A percentile compares a stretch with the other conserved stretches of the same genome.
Conservation (phyloP, 2,888 invertebrate genomes). For the Theretra japonica region DNA sequence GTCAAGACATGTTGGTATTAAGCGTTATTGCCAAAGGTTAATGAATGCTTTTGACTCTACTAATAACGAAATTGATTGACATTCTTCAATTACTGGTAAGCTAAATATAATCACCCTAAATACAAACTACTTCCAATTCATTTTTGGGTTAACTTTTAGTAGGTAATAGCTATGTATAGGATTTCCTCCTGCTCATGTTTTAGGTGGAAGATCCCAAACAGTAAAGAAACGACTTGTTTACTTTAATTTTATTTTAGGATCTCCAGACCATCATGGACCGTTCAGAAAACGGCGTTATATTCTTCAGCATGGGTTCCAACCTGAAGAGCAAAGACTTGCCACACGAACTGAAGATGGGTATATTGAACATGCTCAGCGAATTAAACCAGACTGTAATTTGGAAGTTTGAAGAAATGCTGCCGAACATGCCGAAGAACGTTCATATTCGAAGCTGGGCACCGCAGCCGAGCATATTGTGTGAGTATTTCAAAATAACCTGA, state of each 20-base stretch:
- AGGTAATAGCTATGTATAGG: no score
- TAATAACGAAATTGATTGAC: no score
- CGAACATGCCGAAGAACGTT: constrained; percentile 52
- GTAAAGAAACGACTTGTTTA: not conserved
- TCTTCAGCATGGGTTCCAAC: constrained; percentile 71
- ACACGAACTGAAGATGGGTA: constrained; percentile 43
- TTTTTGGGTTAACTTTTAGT: no score
- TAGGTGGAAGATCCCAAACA: no score
- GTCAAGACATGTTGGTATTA: no score
- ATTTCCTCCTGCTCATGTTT: not conserved
- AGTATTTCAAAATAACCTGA: constrained; percentile 3
- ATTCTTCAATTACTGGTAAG: no score
- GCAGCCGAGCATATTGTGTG: constrained; percentile 52
- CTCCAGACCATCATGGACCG: constrained; percentile 52
- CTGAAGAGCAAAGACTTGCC: constrained; percentile 59
- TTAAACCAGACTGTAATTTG: constrained; percentile 62
- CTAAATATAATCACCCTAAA: no score
- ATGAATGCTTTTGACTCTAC: no score
- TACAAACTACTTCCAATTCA: no score
- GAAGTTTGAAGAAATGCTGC: constrained; percentile 56
- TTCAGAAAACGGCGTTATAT: constrained; percentile 65
- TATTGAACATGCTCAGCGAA: constrained; percentile 47
- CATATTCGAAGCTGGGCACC: constrained; percentile 55
- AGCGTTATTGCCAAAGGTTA: no score
- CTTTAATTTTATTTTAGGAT: constrained; percentile 30